Conservation (phyloP, 2,113 vertebrate genomes). For the Lathamus discolor region DNA sequence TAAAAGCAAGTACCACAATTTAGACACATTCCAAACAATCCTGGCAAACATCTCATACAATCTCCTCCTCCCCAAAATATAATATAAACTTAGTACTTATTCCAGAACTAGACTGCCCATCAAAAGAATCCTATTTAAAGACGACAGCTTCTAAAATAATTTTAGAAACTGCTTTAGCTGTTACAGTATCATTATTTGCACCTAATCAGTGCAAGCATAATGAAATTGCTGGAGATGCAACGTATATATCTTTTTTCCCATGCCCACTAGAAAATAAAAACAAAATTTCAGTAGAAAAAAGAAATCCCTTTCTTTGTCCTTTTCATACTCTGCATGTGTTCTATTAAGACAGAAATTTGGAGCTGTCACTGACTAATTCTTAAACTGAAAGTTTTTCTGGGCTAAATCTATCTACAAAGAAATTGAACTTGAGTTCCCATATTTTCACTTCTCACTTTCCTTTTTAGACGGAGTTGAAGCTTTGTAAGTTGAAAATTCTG, state of each 20-base stretch:
- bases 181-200: background rate
- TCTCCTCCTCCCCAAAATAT: rapidly evolving
- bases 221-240: background rate
- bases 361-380: background rate
- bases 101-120: background rate
- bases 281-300: background rate
- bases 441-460: background rate
- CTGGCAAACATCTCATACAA: background rate
- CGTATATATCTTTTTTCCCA: background rate
- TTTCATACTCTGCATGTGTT: background rate
- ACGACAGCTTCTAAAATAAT: background rate
- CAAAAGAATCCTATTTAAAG: background rate
- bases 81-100: background rate
- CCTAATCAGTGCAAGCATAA: background rate
- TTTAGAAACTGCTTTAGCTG: background rate
- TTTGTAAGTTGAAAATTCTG: background rate
- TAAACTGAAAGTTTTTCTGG: background rate
- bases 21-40: background rate
- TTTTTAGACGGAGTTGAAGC: background rate
- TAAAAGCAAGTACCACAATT: background rate
- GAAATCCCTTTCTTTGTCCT: background rate
- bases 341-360: background rate
- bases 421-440: background rate
- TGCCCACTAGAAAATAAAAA: background rate
- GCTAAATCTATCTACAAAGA: background rate